These are phyloP conservation scores for Spongilla lacustris DNA, from an alignment of 37 sponge, comb jelly and placozoan genomes.

Conservation along the genomic window DNA sequence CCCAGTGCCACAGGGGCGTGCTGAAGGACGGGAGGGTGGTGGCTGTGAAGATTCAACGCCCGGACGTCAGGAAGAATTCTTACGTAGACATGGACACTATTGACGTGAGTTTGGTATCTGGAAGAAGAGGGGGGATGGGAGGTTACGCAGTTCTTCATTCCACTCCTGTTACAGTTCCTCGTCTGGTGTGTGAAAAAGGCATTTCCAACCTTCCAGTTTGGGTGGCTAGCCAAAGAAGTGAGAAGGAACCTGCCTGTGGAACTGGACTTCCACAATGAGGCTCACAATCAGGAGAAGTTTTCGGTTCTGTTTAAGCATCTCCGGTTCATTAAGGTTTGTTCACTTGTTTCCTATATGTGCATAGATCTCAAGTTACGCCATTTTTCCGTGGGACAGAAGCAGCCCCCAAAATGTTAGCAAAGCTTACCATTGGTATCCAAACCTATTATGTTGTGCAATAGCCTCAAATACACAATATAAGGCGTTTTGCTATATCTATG, in stretches of 20 bases:
- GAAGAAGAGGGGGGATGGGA: background rate
- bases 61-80: slow-evolving; percentile 78
- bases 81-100: slow-evolving; percentile 82
- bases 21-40: slow-evolving; percentile 75
- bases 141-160: background rate
- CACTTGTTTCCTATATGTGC: no score
- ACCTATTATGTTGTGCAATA: no score
- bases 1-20: slow-evolving; percentile 83
- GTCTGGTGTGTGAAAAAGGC: slow-evolving; percentile 63
- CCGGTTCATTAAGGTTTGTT: slow-evolving; percentile 66
- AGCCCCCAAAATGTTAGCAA: no score
- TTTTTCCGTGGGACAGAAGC: no score
- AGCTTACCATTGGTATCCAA: no score
- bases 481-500: no score
- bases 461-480: no score
- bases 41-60: slow-evolving; percentile 94
- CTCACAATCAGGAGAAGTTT: slow-evolving; percentile 83
- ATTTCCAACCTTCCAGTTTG: slow-evolving; percentile 88
- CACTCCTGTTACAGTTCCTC: slow-evolving; percentile 59
- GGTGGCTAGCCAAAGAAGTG: slow-evolving; percentile 84
- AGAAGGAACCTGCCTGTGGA: slow-evolving; percentile 88
- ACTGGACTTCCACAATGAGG: slow-evolving; percentile 85
- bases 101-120: slow-evolving; percentile 45
- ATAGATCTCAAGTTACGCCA: no score
- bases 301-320: slow-evolving; percentile 73